Base-by-base conservation (phyloP, 1,140 invertebrate genomes). In the Coenobita brevimanus region DNA sequence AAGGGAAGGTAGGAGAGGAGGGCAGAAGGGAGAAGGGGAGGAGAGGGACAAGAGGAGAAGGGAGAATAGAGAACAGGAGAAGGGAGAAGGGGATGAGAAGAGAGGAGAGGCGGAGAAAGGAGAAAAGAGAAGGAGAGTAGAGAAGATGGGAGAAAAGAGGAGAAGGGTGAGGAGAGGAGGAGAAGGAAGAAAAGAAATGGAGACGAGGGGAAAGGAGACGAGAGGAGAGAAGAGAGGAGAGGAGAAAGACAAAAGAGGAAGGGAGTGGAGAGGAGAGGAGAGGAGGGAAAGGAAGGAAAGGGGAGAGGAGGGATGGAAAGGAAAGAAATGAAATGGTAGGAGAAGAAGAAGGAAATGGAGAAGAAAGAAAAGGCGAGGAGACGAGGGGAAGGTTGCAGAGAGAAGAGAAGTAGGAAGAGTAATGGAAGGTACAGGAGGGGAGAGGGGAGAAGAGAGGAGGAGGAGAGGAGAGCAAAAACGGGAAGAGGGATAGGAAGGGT, bases 251-350 rank as follows among this genome's bases (percentile, higher is more conserved):
- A 50, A 57, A 50, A 79, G 76, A 79, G 76, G 57, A 50, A 79
- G 76, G 54, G 75, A 78, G 75, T 50, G 75, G 38, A 36, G 38
- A 36, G 38, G 69, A 79, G 76, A 79, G 46, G 33, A 50, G 33
- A 27, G 36, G 46, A 57, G 76, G 36, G 15, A 50, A 27, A 57
- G 21, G 57, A 54, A n/a, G n/a, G n/a, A n/a, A n/a, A n/a, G n/a
- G n/a, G n/a, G n/a, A n/a, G n/a, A n/a, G n/a, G n/a, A n/a, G n/a
- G n/a, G n/a, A n/a, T n/a, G n/a, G n/a, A n/a, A n/a, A n/a, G n/a
- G n/a, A n/a, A n/a, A n/a, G n/a, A n/a, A n/a, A n/a, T n/a, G n/a
- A n/a, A n/a, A n/a, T n/a, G n/a, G n/a, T n/a, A n/a, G n/a, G n/a
- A n/a, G n/a, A n/a, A n/a, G n/a, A n/a, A n/a, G n/a, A n/a, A n/a